These are phyloP conservation scores for Hemicordylus capensis DNA, from an alignment of 2,113 vertebrate species.

Conservation along the genomic window DNA sequence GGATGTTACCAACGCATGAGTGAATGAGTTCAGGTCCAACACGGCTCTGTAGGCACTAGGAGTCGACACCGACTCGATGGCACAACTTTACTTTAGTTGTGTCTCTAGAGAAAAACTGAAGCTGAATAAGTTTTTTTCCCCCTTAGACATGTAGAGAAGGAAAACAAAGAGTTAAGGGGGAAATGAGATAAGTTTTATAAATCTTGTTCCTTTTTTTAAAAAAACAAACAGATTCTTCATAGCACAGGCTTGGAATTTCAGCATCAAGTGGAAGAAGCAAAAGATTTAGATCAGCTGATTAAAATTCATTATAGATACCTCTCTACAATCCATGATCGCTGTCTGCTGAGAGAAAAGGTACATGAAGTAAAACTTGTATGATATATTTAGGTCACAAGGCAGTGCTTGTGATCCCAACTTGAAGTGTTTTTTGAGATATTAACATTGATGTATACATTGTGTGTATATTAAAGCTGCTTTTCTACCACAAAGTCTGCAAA, in stretches of 20 bases:
- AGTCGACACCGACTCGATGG: no score
- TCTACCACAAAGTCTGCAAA: no score
- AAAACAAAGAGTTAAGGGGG: not conserved
- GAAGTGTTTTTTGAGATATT: not conserved
- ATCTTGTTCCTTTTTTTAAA: conserved; percentile 58
- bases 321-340: conserved; percentile 96
- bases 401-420: not conserved
- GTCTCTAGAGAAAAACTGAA: no score
- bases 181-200: conserved; percentile 27
- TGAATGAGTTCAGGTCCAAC: no score
- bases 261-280: conserved; percentile 96
- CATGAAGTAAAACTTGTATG: not conserved
- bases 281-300: conserved; percentile 97
- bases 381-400: not conserved
- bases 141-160: not conserved
- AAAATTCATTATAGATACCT: conserved; percentile 97
- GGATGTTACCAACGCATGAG: no score
- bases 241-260: conserved; percentile 98
- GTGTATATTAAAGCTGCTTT: no score
- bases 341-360: conserved; percentile 95
- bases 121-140: no score
- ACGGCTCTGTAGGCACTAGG: no score
- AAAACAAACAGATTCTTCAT: conserved; percentile 92
- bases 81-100: no score
- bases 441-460: not conserved